phyloP scores from a whole-genome alignment of 2,888 invertebrate species.

The Xestia sexstrigata region DNA sequence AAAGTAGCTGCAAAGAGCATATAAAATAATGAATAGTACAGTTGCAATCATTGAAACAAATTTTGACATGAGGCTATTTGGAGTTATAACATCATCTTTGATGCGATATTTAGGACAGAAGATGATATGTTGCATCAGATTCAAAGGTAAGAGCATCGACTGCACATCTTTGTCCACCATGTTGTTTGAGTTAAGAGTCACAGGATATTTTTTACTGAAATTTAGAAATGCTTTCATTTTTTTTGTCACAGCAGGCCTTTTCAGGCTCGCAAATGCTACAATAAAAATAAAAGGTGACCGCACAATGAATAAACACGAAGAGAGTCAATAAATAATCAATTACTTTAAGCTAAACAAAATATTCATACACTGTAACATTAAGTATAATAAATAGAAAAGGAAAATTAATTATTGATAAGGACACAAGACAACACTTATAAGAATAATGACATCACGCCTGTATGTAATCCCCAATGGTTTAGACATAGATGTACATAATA shows the following conservation, averaged over 20 bases:
- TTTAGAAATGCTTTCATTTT: background rate
- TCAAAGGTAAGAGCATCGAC: constrained; percentile 7
- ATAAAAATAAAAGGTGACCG: background rate
- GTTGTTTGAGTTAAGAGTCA: background rate
- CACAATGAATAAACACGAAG: background rate
- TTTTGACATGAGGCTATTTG: background rate
- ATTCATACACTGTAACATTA: background rate
- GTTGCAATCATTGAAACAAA: background rate
- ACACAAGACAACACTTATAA: background rate
- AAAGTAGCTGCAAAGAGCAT: background rate
- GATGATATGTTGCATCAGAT: constrained; percentile 12
- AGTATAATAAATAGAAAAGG: background rate
- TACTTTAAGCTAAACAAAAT: background rate
- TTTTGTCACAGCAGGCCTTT: background rate
- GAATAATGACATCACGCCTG: background rate
- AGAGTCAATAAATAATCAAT: background rate
- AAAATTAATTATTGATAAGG: background rate
- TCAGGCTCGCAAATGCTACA: background rate
- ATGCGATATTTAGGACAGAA: constrained; percentile 19
- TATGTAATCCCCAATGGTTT: background rate
- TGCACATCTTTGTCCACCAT: constrained; percentile 8
- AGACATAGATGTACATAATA: background rate
- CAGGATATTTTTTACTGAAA: background rate
- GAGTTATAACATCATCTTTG: constrained; percentile 14
- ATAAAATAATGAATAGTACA: background rate